phyloP scores from a whole-genome alignment of 2,888 invertebrate genomes.

The Nebria salina region DNA sequence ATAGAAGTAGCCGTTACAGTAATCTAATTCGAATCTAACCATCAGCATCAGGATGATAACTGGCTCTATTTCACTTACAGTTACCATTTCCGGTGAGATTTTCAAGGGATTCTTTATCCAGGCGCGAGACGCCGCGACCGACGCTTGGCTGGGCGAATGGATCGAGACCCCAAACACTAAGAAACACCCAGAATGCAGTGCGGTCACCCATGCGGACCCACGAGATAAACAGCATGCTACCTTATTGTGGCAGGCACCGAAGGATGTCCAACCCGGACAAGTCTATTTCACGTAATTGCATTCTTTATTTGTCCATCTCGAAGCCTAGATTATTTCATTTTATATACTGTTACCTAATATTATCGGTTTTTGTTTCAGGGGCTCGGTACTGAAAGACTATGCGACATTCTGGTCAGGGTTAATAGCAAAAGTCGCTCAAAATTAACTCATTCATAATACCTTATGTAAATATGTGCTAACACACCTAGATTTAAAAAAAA shows the following conservation, averaged over 20 bases:
- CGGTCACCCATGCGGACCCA: conserved; percentile 82
- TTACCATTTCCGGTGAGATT: conserved; percentile 68
- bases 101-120: conserved; percentile 89
- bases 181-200: conserved; percentile 79
- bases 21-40: neutral
- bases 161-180: conserved; percentile 78
- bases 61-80: conserved; percentile 58
- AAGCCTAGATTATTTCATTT: neutral
- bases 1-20: no score
- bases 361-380: conserved; percentile 64
- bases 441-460: conserved; percentile 36
- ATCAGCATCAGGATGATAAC: neutral
- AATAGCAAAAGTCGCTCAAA: conserved; percentile 63
- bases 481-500: neutral
- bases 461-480: neutral
- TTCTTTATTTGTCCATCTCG: conserved; percentile 6
- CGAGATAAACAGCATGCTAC: conserved; percentile 77
- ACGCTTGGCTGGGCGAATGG: conserved; percentile 82
- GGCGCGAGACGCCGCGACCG: conserved; percentile 76
- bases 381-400: conserved; percentile 79
- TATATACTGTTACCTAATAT: neutral
- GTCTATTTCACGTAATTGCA: conserved; percentile 84
- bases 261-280: conserved; percentile 68
- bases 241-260: conserved; percentile 79
- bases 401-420: conserved; percentile 79